Percentiles rank a stretch among this genome's conserved stretches.
phyloP scores from a whole-genome alignment of 1,140 invertebrate species.

The Melanaphis sacchari region DNA sequence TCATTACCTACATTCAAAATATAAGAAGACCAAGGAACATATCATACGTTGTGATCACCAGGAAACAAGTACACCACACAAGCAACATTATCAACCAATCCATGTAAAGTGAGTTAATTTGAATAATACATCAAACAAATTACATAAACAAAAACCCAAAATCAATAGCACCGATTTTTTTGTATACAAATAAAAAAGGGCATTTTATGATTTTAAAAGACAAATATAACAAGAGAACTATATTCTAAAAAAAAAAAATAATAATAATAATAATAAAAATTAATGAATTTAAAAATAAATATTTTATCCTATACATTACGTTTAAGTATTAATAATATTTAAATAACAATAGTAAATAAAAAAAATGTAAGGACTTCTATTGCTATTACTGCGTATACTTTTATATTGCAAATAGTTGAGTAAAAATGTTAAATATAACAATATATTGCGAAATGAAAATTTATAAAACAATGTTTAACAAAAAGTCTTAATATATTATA shows the following conservation, averaged over 20 bases:
- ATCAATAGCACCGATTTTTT: constrained; percentile 52
- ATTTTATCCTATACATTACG: constrained; percentile 4
- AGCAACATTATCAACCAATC: constrained; percentile 7
- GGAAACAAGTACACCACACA: neutral
- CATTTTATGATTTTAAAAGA: constrained; percentile 10
- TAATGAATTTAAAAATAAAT: constrained; percentile 15
- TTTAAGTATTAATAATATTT: constrained; percentile 31
- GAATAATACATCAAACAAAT: constrained; percentile 15
- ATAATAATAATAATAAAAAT: constrained; percentile 37
- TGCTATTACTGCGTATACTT: constrained; percentile 54
- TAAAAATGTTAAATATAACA: constrained; percentile 31
- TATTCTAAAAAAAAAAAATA: constrained; percentile 12
- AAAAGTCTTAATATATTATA: neutral
- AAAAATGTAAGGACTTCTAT: constrained; percentile 19
- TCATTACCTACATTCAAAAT: constrained; percentile 19
- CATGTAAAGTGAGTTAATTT: neutral
- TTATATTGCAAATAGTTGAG: constrained; percentile 55
- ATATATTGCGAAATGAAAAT: constrained; percentile 35
- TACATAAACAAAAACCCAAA: constrained; percentile 16
- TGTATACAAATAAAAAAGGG: constrained; percentile 39
- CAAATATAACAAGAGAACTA: constrained; percentile 1
- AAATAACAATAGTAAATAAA: constrained; percentile 36
- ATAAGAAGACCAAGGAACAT: constrained; percentile 16
- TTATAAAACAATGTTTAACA: constrained; percentile 14
- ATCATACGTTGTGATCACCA: neutral